Base-by-base conservation (phyloP, 1,140 invertebrate species). In the Drosophila parvula region DNA sequence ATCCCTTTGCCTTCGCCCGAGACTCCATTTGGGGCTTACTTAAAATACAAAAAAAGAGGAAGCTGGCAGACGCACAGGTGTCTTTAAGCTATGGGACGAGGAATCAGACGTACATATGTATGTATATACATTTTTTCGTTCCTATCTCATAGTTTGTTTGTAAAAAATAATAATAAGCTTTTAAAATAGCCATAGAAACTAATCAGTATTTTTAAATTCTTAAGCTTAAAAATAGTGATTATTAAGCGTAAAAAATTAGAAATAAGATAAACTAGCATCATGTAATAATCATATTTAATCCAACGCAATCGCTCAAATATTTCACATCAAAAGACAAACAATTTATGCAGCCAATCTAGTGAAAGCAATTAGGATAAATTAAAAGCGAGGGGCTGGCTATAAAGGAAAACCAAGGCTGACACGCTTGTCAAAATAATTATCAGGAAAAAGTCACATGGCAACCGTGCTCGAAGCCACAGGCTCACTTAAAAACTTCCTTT, bases 381-480 rank as follows among this genome's bases (percentile, higher is more conserved):
- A 44, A 36, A 61, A 32, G 57, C n/a, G 18, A 22, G 22, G 18
- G 56, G 56, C 32, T 14, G 56, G 56, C 32, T 14, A 38, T 48
- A 44, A 47, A 61, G 28, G 43, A 11, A 51, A 75, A 62, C 56
- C 41, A 5, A 45, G 64, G 67, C 16, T 59, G 55, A 43, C 16
- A 38, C 63, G 78, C 60, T 55, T 69, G 71, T 32, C 47, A 27
- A 53, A 81, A 75, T 70, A 80, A 80, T 79, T 79, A 64, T 16
- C 30, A 56, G 43, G 32, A 27, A 32, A 16, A 50, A 45, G 67
- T 64, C 50, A 16, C 27, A 51, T n/a, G 30, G 50, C 64, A 70
- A 68, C 57, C 11, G 11, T 22, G 62, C 16, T 65, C 14, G 18
- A 28, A 12, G 40, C 41, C 22, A 34, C 32, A 44, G 22, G 11